Conservation (phyloP, 2,113 vertebrate genomes). For the Dascyllus trimaculatus region DNA sequence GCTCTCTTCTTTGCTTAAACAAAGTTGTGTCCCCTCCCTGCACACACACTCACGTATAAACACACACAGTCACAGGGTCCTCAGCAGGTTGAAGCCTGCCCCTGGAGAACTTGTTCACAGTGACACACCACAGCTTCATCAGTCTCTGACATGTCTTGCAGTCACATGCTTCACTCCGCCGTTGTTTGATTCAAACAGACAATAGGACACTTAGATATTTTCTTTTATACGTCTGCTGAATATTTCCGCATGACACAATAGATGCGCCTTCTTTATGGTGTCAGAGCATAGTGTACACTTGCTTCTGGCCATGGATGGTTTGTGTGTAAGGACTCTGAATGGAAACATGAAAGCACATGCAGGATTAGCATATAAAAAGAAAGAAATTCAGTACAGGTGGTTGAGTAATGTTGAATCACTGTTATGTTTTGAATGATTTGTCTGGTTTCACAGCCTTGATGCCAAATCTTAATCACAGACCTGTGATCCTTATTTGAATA, state of each 20-base stretch:
- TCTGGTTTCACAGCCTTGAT: constrained; percentile 21
- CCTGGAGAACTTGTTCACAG: constrained; percentile 72
- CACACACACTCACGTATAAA: constrained; percentile 43
- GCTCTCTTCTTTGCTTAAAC: constrained; percentile 21
- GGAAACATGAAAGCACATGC: constrained; percentile 69
- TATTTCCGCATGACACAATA: constrained; percentile 65
- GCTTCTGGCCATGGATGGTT: constrained; percentile 49
- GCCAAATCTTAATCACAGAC: constrained; percentile 7
- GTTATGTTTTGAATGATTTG: constrained; percentile 21
- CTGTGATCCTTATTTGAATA: not conserved
- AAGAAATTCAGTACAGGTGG: constrained; percentile 30
- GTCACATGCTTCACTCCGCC: constrained; percentile 61
- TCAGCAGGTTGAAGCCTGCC: constrained; percentile 75
- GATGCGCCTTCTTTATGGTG: constrained; percentile 53
- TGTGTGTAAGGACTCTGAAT: constrained; percentile 47
- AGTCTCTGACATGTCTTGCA: constrained; percentile 67
- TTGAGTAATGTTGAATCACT: constrained; percentile 20
- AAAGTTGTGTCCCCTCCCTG: constrained; percentile 19
- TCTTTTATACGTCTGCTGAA: constrained; percentile 70
- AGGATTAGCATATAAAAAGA: constrained; percentile 57
- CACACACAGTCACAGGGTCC: constrained; percentile 40
- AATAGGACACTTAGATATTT: constrained; percentile 68
- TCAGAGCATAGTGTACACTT: constrained; percentile 64
- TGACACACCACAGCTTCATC: constrained; percentile 70
- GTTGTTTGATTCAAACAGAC: constrained; percentile 73